These are phyloP conservation scores for Burhinus oedicnemus DNA, from an alignment of 2,113 vertebrate species.

Conservation along the genomic window DNA sequence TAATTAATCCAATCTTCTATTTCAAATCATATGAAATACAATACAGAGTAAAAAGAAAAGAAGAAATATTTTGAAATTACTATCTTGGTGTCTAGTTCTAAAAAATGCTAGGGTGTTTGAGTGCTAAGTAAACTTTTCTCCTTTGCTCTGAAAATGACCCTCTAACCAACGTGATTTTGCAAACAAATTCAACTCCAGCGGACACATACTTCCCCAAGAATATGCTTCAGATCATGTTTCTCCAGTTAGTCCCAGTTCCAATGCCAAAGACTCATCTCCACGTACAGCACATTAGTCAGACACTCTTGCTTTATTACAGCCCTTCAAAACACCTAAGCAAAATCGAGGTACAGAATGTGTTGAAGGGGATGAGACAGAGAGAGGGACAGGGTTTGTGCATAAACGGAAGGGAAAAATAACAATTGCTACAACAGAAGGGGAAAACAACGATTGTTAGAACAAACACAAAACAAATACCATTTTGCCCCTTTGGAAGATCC, in stretches of 20 bases:
- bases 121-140: background rate
- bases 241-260: background rate
- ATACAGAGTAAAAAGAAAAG: background rate
- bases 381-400: background rate
- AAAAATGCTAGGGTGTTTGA: background rate
- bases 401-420: background rate
- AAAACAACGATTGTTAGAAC: background rate
- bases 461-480: background rate
- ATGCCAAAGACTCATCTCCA: background rate
- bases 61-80: slow-evolving; percentile 11
- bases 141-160: slow-evolving; percentile 34
- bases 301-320: background rate
- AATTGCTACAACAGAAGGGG: background rate
- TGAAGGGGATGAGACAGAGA: background rate
- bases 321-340: background rate
- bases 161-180: background rate
- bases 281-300: background rate
- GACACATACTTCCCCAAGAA: background rate
- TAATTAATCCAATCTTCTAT: background rate
- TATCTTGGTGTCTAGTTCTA: background rate
- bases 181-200: background rate
- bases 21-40: slow-evolving; percentile 14
- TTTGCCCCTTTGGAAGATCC: background rate
- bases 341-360: background rate
- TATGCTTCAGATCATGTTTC: background rate